A percentile compares a stretch with the other conserved stretches of the same genome.
Evolutionary conservation across 2,797 vertebrate species (phyloP).

Genomic region (Pipistrellus pipistrellus): DNA sequence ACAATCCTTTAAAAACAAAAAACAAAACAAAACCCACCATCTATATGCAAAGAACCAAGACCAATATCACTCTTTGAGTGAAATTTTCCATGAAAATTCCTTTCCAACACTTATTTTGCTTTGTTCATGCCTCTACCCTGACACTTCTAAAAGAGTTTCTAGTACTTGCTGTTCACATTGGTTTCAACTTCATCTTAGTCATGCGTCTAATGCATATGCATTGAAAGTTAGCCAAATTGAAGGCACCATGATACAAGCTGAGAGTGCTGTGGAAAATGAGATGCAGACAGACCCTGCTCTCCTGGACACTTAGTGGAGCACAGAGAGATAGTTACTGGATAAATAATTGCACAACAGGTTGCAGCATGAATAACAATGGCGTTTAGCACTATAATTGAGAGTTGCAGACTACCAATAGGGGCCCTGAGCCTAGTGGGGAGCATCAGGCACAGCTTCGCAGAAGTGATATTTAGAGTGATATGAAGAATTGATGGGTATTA

Average conservation of each 20-base stretch:
- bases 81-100: conserved; percentile 33
- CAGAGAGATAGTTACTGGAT: neutral
- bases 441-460: neutral
- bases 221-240: neutral
- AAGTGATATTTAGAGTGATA: neutral
- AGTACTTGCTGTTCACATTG: neutral
- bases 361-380: neutral
- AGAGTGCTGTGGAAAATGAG: neutral
- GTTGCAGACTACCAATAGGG: neutral
- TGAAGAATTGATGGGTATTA: neutral
- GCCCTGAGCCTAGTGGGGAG: neutral
- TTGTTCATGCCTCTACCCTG: neutral
- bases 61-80: neutral
- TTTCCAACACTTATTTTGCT: neutral
- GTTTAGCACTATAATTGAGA: neutral
- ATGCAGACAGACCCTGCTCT: neutral
- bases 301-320: neutral
- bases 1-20: neutral
- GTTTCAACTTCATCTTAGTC: neutral
- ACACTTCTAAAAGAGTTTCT: conserved; percentile 13
- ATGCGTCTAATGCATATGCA: neutral
- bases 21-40: neutral
- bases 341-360: neutral
- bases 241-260: neutral
- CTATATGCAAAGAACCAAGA: neutral